Base-by-base conservation (phyloP, 2,888 invertebrate species). In the Hipparchia semele region DNA sequence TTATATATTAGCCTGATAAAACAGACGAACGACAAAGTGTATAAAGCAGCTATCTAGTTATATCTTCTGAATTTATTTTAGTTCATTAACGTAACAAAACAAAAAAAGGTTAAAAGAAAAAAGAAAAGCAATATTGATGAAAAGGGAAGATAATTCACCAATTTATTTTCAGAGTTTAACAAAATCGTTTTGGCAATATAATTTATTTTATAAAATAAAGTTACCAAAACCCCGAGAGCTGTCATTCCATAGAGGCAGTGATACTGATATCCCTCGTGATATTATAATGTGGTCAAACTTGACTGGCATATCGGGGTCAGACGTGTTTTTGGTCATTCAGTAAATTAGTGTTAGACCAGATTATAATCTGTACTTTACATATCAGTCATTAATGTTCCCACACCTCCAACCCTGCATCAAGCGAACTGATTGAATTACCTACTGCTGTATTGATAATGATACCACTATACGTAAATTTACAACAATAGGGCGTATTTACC, bases 131-230 rank as follows among this genome's bases (percentile, higher is more conserved):
- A 62, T 62, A 62, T 62, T 49, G 64, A 64, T 64, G 64, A 64
- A 64, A 64, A 58, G 23, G 13, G 13, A 8, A 64, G 46, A 65
- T 51, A 53, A 51, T 53, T 65, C 33, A 65, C 65, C 49, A 64
- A 64, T 64, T 65, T 53, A 53, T 65, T 65, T 65, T 53, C 51
- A 23, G 12, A 65, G 53, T 65, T 65, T 53, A 23, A 23, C 23
- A 33, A 6, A 65, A 65, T 65, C 53, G 33, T 51, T 65, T 39
- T 33, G 65, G 23, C 51, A 53, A 53, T 65, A 12, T 65, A 65
- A 53, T 53, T 65, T 53, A 53, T 65, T 65, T 65, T 65, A 53
- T 10, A 65, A 33, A 53, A 65, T 65, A 65, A 65, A 65, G 65
- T 65, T 53, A 53, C 23, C 65, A 12, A 12, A 51, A 23, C 8